Evolutionary conservation across 2,888 invertebrate genomes (phyloP).

Genomic region (Ptilodon capucinus): DNA sequence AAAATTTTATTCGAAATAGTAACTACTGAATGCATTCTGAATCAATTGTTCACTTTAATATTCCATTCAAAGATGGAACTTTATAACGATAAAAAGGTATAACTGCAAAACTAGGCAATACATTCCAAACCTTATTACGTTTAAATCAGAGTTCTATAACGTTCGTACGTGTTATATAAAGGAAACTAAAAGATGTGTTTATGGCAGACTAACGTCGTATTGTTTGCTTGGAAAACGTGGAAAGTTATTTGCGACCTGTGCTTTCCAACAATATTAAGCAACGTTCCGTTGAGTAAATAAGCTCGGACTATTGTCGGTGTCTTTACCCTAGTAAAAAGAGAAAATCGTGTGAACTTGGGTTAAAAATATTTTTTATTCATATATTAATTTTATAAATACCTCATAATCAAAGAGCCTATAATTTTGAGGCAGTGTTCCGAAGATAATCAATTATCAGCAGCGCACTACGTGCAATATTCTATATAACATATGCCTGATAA

Average conservation of each 20-base stretch:
- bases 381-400: no score
- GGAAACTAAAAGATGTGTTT: conserved; percentile 23
- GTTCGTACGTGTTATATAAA: background rate
- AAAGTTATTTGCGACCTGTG: conserved; percentile 18
- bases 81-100: conserved; percentile 18
- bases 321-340: background rate
- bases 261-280: conserved; percentile 31
- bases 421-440: no score
- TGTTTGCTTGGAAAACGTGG: conserved; percentile 24
- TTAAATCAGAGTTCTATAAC: background rate
- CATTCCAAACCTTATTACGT: conserved; percentile 7
- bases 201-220: conserved; percentile 16
- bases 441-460: no score
- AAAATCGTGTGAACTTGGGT: background rate
- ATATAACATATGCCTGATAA: no score
- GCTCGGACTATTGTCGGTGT: background rate
- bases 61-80: conserved; percentile 5
- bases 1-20: background rate
- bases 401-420: no score
- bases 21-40: background rate
- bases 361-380: no score
- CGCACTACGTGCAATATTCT: no score
- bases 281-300: conserved; percentile 3
- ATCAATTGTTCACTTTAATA: background rate
- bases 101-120: background rate